Conservation (phyloP, 2,888 invertebrate species). For the Caenorhabditis angaria region DNA sequence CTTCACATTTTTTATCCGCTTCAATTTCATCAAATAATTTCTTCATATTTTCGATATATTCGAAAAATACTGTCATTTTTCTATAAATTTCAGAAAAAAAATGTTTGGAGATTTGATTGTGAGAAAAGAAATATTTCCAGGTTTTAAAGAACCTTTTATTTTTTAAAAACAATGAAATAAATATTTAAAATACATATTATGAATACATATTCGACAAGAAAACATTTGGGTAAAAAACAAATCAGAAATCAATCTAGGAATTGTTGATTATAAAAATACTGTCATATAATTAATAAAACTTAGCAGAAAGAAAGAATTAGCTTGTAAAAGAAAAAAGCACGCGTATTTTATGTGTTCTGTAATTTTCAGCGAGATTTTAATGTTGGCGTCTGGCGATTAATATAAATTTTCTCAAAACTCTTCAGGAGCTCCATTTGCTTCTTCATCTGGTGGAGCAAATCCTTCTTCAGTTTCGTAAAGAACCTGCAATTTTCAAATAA, state of each 20-base stretch:
- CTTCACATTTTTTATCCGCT: conserved; percentile 4
- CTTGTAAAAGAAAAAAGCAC: neutral
- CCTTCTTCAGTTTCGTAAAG: conserved; percentile 80
- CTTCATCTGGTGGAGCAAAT: conserved; percentile 66
- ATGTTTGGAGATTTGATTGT: no score
- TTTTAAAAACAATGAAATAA: no score
- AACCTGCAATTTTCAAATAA: conserved; percentile 78
- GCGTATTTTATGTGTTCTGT: neutral
- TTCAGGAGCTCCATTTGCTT: conserved; percentile 31
- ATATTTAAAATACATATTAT: no score
- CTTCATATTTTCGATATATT: conserved; percentile 15
- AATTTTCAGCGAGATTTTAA: neutral
- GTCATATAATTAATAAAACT: no score
- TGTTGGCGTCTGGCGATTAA: neutral
- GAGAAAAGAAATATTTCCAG: no score
- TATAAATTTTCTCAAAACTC: conserved; percentile 3
- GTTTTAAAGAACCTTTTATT: no score
- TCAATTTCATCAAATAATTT: conserved; percentile 10
- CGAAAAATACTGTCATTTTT: conserved; percentile 20
- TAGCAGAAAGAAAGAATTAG: no score
- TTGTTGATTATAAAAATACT: no score
- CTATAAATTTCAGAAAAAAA: no score
- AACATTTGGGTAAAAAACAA: no score
- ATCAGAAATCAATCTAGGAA: no score
- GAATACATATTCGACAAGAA: no score